Evolutionary conservation across 2,888 invertebrate genomes (phyloP), one percentile per base, ranked within the genome.

Genomic region (Campoplex capitator): DNA sequence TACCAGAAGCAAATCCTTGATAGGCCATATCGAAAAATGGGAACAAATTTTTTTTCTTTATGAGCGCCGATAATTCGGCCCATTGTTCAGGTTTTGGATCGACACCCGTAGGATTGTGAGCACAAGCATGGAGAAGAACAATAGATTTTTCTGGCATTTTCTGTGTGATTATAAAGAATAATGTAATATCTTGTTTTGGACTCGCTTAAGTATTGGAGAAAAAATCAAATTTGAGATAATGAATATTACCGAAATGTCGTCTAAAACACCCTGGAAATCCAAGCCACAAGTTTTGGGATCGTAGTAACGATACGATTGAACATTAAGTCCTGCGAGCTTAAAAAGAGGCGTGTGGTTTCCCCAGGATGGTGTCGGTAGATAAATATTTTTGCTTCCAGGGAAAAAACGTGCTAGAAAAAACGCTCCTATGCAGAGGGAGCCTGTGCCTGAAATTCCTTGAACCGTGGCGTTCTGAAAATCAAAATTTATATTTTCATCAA

Each of bases 21-120:
- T 99, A 99, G 54, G 99, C 99, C 99, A 99, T 98, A 95, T 99
- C 99, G 94, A 99, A 98, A 96, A 97, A 99, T 45, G 99, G 98
- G 93, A 97, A 97, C 32, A 99, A 94, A 80, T 98, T 97, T 91
- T 95, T 96, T 87, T 97, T 96, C 94, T 98, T 98, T 86, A 99
- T 96, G 7, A 98, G 95, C 90, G 96, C 94, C 1, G 98, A 98
- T 1, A 99, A 95, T 95, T 98, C 97, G 83, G 96, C 95, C 99
- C 99, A 99, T 93, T 99, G 98, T 83, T 97, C 97, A 8, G 96
- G 96, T 87, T 95, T 97, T 2, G 98, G 98, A 95, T 99, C 99
- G 3, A 99, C 98, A 23, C 99, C 99, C 42, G 99, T 99, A 18
- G 99, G 99, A 95, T 99, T 99, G 95, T 99, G 99, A 9, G 99